These are phyloP conservation scores for Myotis planiceps DNA, from an alignment of 2,797 vertebrate species.

Conservation along the genomic window DNA sequence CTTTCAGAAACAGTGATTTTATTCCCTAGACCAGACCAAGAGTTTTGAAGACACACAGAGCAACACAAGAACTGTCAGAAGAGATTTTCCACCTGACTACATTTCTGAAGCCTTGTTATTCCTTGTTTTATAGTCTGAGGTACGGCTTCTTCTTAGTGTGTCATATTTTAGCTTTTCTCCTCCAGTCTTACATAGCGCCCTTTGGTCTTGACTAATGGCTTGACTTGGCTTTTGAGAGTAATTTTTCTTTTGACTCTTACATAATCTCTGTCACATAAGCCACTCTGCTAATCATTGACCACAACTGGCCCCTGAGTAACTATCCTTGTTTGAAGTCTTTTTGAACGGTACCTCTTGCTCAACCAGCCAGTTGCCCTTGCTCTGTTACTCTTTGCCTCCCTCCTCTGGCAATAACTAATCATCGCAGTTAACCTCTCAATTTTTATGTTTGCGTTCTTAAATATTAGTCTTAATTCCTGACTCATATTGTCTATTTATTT, in stretches of 20 bases:
- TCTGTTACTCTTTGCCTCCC: slow-evolving; percentile 43
- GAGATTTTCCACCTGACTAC: slow-evolving; percentile 45
- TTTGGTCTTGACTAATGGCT: slow-evolving; percentile 12
- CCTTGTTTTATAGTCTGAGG: background rate
- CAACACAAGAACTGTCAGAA: slow-evolving; percentile 25
- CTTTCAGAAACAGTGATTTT: background rate
- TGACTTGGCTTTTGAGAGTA: background rate
- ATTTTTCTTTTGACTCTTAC: background rate
- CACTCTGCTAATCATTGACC: background rate
- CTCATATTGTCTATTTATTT: background rate
- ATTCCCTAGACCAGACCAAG: background rate
- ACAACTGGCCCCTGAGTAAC: background rate
- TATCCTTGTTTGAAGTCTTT: background rate
- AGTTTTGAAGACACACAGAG: background rate
- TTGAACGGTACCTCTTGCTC: background rate
- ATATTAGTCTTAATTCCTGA: background rate
- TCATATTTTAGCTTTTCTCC: slow-evolving; percentile 13
- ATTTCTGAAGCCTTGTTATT: slow-evolving; percentile 6
- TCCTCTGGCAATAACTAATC: background rate
- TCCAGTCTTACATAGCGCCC: background rate
- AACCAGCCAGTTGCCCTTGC: background rate
- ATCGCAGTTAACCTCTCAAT: background rate
- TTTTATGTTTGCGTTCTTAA: background rate
- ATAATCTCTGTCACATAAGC: background rate
- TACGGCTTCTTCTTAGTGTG: background rate